Evolutionary conservation across 2,797 vertebrate genomes (phyloP), one percentile per base, ranked within the genome.

Genomic region (Lates japonicus): DNA sequence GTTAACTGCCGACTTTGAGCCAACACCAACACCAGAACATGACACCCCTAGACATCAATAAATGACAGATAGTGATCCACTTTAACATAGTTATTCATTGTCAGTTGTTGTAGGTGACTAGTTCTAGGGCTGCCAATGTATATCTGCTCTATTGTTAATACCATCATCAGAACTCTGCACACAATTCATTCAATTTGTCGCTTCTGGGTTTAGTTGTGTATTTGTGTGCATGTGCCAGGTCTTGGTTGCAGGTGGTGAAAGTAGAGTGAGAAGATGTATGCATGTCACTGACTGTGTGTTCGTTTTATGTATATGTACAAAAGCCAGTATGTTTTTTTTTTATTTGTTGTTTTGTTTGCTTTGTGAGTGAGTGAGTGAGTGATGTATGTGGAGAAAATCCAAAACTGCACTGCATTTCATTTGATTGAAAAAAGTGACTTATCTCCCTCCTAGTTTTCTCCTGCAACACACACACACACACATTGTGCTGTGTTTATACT

Each of bases 131-230:
- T 42, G 12, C 12, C 41, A 80, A 75, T 87, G 65, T 79, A 78
- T 79, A 78, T 90, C 84, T 82, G 60, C 62, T 84, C 52, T 80
- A 41, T 65, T 80, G 79, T 82, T 86, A 68, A 57, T 87, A 58
- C 68, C 70, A 76, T 11, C n/a, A n/a, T 29, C 31, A 58, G n/a
- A 69, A 12, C 37, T 66, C 31, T 83, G 37, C 51, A 55, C 42
- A 13, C 2, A 64, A 16, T 66, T 51, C 46, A 49, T 29, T 29
- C 1, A 29, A 1, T 29, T 1, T 29, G 25, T 29, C 25, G 25
- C 25, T 29, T 44, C 57, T 14, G 22, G 39, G 13, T 60, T 19
- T 31, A 57, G 6, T 9, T 51, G 22, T 67, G 37, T 10, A 14
- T 60, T 44, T 48, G 25, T 55, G 19, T 58, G 25, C 16, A 12